Percentiles rank a stretch among this genome's conserved stretches.
Conservation (phyloP, 2,797 vertebrate species). For the Mycteria americana region DNA sequence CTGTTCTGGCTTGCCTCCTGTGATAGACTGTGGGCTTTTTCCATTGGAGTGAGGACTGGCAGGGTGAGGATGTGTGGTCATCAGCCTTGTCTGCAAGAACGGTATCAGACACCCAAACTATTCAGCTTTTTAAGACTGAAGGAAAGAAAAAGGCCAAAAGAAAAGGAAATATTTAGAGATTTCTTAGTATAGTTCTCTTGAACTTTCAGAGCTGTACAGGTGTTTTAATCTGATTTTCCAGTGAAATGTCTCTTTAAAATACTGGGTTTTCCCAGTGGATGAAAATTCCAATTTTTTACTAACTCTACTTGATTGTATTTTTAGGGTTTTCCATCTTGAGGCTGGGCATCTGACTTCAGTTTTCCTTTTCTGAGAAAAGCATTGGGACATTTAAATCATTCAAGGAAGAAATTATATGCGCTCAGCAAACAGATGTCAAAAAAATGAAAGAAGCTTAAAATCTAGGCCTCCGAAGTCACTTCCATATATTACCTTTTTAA, state of each 20-base stretch:
- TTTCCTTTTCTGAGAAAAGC: constrained; percentile 29
- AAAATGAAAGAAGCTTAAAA: constrained; percentile 29
- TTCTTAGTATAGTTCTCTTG: neutral
- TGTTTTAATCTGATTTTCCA: neutral
- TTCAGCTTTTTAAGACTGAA: neutral
- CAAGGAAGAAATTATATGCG: neutral
- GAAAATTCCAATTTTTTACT: neutral
- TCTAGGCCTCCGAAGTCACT: constrained; percentile 26
- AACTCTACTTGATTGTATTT: neutral
- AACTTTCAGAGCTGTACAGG: neutral
- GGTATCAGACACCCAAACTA: neutral
- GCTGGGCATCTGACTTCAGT: neutral
- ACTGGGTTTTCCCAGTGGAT: neutral
- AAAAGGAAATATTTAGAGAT: neutral
- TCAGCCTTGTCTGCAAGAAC: too few relatives aligned
- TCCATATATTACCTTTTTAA: constrained; percentile 18
- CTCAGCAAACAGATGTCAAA: constrained; percentile 45
- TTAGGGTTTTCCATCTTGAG: neutral
- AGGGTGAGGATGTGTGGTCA: too few relatives aligned
- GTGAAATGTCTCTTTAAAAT: neutral
- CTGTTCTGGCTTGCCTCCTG: too few relatives aligned
- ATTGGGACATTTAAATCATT: constrained; percentile 53
- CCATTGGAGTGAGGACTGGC: too few relatives aligned
- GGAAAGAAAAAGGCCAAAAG: neutral
- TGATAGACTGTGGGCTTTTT: too few relatives aligned